These are phyloP conservation scores for Hystrix brachyura DNA, from an alignment of 2,113 vertebrate genomes.

Conservation along the genomic window DNA sequence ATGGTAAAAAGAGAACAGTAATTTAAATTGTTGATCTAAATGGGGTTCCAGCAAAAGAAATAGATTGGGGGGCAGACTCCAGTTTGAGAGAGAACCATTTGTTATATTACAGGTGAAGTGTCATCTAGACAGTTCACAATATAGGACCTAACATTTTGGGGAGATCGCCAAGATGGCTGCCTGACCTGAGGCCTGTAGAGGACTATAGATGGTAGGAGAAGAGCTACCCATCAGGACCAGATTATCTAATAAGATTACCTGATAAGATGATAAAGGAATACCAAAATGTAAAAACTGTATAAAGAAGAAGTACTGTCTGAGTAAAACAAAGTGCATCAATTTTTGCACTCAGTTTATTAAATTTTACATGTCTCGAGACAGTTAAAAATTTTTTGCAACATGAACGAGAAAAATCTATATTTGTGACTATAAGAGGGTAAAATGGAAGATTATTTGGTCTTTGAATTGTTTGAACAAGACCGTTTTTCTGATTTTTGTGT, in stretches of 20 bases:
- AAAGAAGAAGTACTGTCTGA: neutral
- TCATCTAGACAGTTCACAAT: neutral
- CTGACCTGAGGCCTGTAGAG: neutral
- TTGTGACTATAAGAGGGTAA: neutral
- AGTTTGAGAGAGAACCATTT: neutral
- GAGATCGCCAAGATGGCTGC: neutral
- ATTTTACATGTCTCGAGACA: neutral
- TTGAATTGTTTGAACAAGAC: neutral
- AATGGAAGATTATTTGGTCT: neutral
- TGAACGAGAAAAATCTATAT: neutral
- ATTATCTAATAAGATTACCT: neutral
- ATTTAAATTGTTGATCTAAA: neutral
- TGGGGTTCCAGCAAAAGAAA: neutral
- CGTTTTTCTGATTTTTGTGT: constrained; percentile 6
- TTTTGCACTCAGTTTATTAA: neutral
- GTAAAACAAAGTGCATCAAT: neutral
- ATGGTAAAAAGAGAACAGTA: neutral
- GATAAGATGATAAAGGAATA: neutral
- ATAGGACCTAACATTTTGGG: neutral
- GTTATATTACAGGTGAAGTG: neutral
- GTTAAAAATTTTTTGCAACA: neutral
- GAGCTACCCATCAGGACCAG: neutral
- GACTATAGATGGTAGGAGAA: neutral
- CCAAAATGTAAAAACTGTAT: neutral
- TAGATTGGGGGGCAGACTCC: neutral